These are phyloP conservation scores for Austrolebias charrua DNA, from an alignment of 2,797 vertebrate genomes.

Conservation along the genomic window DNA sequence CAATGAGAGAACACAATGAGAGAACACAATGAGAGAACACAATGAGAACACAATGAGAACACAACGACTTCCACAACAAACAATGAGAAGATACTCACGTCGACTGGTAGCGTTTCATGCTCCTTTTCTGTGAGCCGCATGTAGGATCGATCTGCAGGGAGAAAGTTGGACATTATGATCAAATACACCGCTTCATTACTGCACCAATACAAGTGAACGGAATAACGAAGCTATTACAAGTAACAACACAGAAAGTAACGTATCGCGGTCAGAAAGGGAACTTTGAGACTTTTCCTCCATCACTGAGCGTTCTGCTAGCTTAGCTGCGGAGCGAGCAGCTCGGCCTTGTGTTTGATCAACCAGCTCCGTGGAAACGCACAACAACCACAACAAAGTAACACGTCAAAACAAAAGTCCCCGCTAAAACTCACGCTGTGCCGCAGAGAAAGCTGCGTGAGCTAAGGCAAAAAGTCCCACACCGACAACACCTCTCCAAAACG, in stretches of 20 bases:
- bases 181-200: neutral
- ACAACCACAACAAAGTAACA: rapidly evolving
- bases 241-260: neutral
- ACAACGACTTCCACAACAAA: too few relatives aligned
- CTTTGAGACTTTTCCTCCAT: neutral
- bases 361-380: neutral
- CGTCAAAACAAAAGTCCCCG: rapidly evolving
- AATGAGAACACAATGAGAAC: too few relatives aligned
- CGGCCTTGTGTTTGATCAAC: neutral
- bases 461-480: constrained; percentile 91
- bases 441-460: constrained; percentile 95
- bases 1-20: neutral
- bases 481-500: constrained; percentile 94
- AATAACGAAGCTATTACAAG: neutral
- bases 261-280: too few relatives aligned
- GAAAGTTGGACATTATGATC: constrained; percentile 10
- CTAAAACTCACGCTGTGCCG: constrained; percentile 90
- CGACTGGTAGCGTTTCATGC: constrained; percentile 94
- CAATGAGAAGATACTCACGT: constrained; percentile 93
- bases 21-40: neutral
- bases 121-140: constrained; percentile 98
- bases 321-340: constrained; percentile 58
- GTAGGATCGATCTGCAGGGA: constrained; percentile 91
- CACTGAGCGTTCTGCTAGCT: constrained; percentile 18
- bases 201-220: too few relatives aligned